These are phyloP conservation scores for Panthera tigris DNA, from an alignment of 2,113 vertebrate species.

Conservation along the genomic window DNA sequence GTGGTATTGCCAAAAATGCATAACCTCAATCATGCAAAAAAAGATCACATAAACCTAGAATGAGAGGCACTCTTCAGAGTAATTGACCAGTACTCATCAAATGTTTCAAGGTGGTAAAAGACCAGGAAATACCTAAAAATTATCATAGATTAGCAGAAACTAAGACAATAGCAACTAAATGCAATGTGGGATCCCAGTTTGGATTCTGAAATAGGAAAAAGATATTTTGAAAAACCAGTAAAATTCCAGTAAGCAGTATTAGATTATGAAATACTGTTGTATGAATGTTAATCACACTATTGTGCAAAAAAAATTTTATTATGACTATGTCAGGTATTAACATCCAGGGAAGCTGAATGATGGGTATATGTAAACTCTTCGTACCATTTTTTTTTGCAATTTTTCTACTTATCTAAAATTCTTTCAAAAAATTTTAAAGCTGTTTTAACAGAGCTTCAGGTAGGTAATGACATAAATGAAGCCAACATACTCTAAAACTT, in stretches of 20 bases:
- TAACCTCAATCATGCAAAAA: not conserved
- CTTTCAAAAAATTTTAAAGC: not conserved
- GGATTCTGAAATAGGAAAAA: not conserved
- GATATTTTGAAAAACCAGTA: not conserved
- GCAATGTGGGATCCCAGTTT: not conserved
- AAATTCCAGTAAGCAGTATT: not conserved
- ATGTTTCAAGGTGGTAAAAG: not conserved
- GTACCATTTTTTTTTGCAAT: not conserved
- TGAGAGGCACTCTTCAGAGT: not conserved
- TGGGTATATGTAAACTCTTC: not conserved
- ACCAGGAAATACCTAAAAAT: not conserved
- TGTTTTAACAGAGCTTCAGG: not conserved
- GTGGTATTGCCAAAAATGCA: not conserved
- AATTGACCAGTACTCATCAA: not conserved
- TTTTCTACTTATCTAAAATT: constrained; percentile 24
- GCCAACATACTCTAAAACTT: not conserved
- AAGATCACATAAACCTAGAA: not conserved
- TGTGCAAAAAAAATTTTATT: not conserved
- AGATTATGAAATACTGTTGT: not conserved
- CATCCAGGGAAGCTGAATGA: not conserved
- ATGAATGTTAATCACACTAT: not conserved
- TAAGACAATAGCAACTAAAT: not conserved
- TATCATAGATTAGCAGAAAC: not conserved
- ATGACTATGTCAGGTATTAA: not conserved
- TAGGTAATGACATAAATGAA: not conserved